Evolutionary conservation across 1,140 invertebrate genomes (phyloP), one percentile per base, ranked within the genome.

Genomic region (Aphelinus certus): DNA sequence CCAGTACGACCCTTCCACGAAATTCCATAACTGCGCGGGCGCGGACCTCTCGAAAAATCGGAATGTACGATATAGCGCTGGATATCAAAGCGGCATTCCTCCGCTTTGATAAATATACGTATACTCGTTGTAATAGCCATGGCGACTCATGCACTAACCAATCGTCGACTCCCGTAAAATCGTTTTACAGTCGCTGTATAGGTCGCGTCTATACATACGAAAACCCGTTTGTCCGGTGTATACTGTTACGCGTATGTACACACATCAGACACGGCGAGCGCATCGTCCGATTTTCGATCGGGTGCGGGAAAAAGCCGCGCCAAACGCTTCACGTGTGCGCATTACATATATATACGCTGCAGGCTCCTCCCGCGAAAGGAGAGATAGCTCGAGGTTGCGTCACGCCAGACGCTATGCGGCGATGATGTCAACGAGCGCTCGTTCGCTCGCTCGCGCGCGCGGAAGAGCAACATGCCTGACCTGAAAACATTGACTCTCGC

Each of bases 401-500:
- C 84, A 85, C 80, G 77, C 46, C 71, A 78, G 26, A 26, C 81
- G 80, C 82, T 83, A 83, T 83, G 71, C 77, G 79, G 65, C 75
- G 83, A 80, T 86, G 84, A 84, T 85, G 82, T 84, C 84, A 84
- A 77, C 71, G 1, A 3, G 48, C 47, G 6, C 9, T 5, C 43
- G 26, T 3, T n/a, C 46, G 53, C 65, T 49, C n/a, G 53, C 53
- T 9, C 53, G 56, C 49, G 45, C 45, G 46, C 49, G 9, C 51
- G 51, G 4, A 9, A 53, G 51, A 53, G 51, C 51, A 4, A 53
- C 51, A 26, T 79, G 76, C 64, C 83, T 83, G 80, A 82, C 76
- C 78, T 77, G 73, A 86, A 85, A 84, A 85, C 82, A 84, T 86
- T 81, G 81, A 82, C 80, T 81, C 78, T 69, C 26, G 26, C 26